A percentile compares a stretch with the other conserved stretches of the same genome.
Conservation (phyloP, 2,113 vertebrate species). For the Melanerpes aurifrons region DNA sequence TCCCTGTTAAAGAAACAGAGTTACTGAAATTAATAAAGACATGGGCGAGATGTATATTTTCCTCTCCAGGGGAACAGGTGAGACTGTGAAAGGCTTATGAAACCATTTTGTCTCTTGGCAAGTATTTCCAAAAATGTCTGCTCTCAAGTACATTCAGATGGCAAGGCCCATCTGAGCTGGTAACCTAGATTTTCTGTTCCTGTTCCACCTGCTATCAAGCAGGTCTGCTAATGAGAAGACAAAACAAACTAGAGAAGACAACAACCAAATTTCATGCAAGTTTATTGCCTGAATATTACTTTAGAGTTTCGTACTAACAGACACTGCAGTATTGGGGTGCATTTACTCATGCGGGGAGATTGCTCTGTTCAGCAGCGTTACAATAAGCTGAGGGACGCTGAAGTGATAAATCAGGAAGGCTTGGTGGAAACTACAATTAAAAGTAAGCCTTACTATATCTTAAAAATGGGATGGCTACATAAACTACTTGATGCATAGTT, state of each 20-base stretch:
- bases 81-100: neutral
- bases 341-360: neutral
- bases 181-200: neutral
- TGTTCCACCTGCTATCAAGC: neutral
- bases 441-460: slow-evolving; percentile 48
- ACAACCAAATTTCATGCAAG: neutral
- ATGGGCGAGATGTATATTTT: neutral
- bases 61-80: neutral
- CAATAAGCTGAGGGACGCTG: neutral
- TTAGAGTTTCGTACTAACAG: neutral
- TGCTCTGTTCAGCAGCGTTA: neutral
- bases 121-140: neutral
- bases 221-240: neutral
- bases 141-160: neutral
- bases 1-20: neutral
- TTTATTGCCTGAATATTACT: neutral
- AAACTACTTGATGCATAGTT: slow-evolving; percentile 50
- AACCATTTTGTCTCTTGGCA: neutral
- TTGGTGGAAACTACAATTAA: slow-evolving; percentile 50
- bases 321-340: neutral
- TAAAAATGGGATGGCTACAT: slow-evolving; percentile 29
- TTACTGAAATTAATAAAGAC: neutral
- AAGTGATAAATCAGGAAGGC: slow-evolving; percentile 9
- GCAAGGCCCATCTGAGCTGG: neutral
- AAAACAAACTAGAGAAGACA: neutral